Evolutionary conservation across 2,888 invertebrate genomes (phyloP), one percentile per base, ranked within the genome.

Genomic region (Eledona agricola): DNA sequence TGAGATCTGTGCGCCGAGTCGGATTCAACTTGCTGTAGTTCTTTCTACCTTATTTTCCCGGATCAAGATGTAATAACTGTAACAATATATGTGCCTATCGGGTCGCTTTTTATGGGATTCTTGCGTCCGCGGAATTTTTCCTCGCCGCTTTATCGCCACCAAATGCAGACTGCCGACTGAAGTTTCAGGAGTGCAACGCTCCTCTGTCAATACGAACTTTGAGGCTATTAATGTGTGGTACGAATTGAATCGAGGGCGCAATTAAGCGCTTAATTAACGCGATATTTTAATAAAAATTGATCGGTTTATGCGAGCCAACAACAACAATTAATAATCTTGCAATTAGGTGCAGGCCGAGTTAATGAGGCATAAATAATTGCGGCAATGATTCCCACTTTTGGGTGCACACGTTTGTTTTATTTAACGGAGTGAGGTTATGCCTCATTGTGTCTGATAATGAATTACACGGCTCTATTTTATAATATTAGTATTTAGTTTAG

Each of bases 21-120:
- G 47, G 32, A 53, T 57, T 43, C 43, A 54, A 64, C 35, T 60
- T 59, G 34, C 22, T 46, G 13, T 49, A 50, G 51, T 58, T 57
- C 53, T 55, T 57, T 57, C 47, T 55, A 59, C 60, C 61, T 60
- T 63, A 62, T 66, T 62, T 62, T 58, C 61, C 38, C 23, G 61
- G 65, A 65, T 66, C 64, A 63, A 64, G 63, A 60, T 57, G 63
- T 63, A 64, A 65, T 64, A 64, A 66, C 60, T 65, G 64, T 63
- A 65, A 65, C 63, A 62, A 65, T 65, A 63, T 64, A 64, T 64
- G 62, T 54, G 59, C 55, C 55, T 63, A 64, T 65, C 63, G 58
- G 38, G 42, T 45, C 60, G 63, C 57, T 60, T 66, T 66, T 65
- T 66, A 65, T 63, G 64, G 57, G 61, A 63, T 66, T 62, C 62